Evolutionary conservation across 2,888 invertebrate species (phyloP).

Genomic region (Gari tellinella): DNA sequence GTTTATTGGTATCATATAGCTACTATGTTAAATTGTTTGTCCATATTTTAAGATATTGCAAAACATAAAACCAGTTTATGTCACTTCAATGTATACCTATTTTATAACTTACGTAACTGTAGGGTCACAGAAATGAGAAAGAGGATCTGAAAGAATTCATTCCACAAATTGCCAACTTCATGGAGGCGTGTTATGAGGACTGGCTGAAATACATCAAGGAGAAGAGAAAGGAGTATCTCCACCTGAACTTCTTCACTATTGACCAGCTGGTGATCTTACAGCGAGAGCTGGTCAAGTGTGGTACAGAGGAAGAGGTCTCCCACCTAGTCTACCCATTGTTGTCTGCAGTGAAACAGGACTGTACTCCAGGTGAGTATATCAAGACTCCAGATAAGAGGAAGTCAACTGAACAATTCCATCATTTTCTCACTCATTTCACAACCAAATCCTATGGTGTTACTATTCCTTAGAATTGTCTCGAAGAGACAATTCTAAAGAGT

Average conservation of each 20-base stretch:
- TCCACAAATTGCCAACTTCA: slow-evolving; percentile 66
- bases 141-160: slow-evolving; percentile 63
- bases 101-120: too few species aligned
- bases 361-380: slow-evolving; percentile 29
- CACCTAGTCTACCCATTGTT: slow-evolving; percentile 66
- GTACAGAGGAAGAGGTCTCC: slow-evolving; percentile 43
- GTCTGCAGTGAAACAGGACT: slow-evolving; percentile 65
- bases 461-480: too few species aligned
- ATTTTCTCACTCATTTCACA: too few species aligned
- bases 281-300: slow-evolving; percentile 69
- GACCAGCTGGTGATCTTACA: slow-evolving; percentile 79
- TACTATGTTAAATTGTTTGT: too few species aligned
- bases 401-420: too few species aligned
- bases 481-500: too few species aligned
- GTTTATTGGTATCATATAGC: too few species aligned
- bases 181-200: slow-evolving; percentile 69
- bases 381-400: too few species aligned
- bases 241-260: slow-evolving; percentile 77
- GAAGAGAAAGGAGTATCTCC: slow-evolving; percentile 61
- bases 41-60: too few species aligned
- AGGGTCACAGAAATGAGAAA: slow-evolving; percentile 39
- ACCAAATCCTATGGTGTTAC: too few species aligned
- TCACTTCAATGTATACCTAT: too few species aligned
- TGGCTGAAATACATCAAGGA: slow-evolving; percentile 71
- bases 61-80: too few species aligned